These are phyloP conservation scores for Ephestia elutella DNA, from an alignment of 1,140 invertebrate genomes.

Conservation along the genomic window DNA sequence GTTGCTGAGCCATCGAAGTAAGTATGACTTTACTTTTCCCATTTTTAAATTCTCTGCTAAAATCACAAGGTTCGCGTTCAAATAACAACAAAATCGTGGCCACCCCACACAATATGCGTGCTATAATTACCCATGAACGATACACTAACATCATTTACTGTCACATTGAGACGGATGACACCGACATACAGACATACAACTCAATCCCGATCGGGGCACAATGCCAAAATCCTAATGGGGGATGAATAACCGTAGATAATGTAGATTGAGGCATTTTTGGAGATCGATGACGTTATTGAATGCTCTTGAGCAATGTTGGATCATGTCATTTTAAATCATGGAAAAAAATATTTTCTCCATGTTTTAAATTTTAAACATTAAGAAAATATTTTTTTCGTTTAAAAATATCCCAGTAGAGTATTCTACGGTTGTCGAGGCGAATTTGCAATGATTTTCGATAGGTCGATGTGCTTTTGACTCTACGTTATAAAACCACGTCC, in stretches of 20 bases:
- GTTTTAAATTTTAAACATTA: too few relatives aligned
- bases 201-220: neutral
- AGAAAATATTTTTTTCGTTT: too few relatives aligned
- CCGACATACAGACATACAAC: neutral
- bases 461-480: too few relatives aligned
- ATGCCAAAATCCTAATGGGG: neutral
- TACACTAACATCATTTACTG: conserved; percentile 1
- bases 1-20: too few relatives aligned
- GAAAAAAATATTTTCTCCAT: neutral
- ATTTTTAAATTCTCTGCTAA: too few relatives aligned
- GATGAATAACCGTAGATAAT: neutral
- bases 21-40: too few relatives aligned
- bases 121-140: conserved; percentile 3
- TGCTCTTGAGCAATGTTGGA: neutral
- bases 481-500: too few relatives aligned
- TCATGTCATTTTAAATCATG: too few relatives aligned
- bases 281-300: neutral
- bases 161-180: neutral
- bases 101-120: neutral
- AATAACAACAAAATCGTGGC: neutral
- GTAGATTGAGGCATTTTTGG: neutral
- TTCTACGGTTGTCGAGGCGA: too few relatives aligned
- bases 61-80: too few relatives aligned
- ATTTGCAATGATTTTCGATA: too few relatives aligned
- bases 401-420: too few relatives aligned